phyloP scores from a whole-genome alignment of 2,113 vertebrate species.

The zebrafish (Danio rerio) region DNA sequence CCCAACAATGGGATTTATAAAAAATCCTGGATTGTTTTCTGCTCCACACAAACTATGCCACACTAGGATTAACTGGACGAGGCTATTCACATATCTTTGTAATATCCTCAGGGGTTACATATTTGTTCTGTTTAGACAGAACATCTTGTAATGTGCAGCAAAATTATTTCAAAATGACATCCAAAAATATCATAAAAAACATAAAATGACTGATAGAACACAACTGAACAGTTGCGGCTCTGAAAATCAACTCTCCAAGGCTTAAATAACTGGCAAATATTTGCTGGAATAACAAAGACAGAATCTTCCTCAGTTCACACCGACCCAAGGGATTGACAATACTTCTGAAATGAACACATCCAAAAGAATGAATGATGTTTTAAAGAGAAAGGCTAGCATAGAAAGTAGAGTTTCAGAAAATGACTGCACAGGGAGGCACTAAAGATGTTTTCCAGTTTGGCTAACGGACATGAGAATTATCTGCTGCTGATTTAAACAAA shows the following conservation, averaged over 20 bases:
- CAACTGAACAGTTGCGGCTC: background rate
- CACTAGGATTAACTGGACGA: background rate
- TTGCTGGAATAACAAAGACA: conserved; percentile 16
- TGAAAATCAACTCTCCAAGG: background rate
- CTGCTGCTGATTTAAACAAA: conserved; percentile 15
- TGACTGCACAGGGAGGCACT: background rate
- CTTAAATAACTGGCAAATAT: conserved; percentile 7
- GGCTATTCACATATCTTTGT: background rate
- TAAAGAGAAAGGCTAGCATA: background rate
- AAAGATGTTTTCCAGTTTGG: background rate
- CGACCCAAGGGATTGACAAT: background rate
- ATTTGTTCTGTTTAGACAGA: background rate
- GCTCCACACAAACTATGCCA: background rate
- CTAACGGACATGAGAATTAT: conserved; percentile 12
- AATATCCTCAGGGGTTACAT: background rate
- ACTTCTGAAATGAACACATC: background rate
- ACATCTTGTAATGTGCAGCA: background rate
- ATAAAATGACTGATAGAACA: background rate
- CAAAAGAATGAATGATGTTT: background rate
- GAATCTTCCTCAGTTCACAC: conserved; percentile 10
- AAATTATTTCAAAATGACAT: background rate
- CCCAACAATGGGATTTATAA: background rate
- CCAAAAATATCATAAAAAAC: background rate
- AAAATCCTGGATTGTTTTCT: background rate
- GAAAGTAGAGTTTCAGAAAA: background rate